These are phyloP conservation scores for Loris lydekkerianus DNA, from an alignment of 2,797 vertebrate genomes.

Conservation along the genomic window DNA sequence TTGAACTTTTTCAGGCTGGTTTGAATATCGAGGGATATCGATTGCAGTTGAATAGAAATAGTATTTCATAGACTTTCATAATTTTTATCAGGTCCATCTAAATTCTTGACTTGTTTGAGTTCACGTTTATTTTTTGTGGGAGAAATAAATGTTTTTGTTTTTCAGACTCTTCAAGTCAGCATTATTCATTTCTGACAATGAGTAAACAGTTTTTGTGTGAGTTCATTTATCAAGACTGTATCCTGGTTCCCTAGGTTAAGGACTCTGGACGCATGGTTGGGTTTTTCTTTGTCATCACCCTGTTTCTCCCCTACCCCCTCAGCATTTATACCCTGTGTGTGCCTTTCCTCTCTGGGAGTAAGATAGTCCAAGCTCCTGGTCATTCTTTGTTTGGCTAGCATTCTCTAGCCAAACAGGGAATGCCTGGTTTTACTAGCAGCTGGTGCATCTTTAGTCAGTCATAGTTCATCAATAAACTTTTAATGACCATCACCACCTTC, in stretches of 20 bases:
- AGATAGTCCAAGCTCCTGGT: slow-evolving; percentile 40
- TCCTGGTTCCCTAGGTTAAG: slow-evolving; percentile 42
- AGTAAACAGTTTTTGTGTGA: slow-evolving; percentile 48
- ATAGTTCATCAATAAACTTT: slow-evolving; percentile 49
- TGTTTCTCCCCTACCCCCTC: not conserved
- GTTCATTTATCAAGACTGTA: slow-evolving; percentile 41
- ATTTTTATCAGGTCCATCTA: slow-evolving; percentile 59
- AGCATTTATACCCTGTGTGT: not conserved
- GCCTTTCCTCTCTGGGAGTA: slow-evolving; percentile 31
- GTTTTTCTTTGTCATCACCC: slow-evolving; percentile 41
- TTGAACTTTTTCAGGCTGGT: slow-evolving; percentile 40
- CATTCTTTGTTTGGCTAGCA: slow-evolving; percentile 20
- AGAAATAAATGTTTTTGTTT: slow-evolving; percentile 54
- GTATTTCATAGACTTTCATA: slow-evolving; percentile 23
- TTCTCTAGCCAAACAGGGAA: not conserved
- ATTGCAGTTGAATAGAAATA: slow-evolving; percentile 58
- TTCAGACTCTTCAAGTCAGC: slow-evolving; percentile 44
- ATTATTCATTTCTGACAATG: slow-evolving; percentile 56
- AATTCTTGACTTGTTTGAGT: slow-evolving; percentile 64
- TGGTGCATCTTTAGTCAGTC: slow-evolving; percentile 16
- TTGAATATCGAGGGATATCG: slow-evolving; percentile 36
- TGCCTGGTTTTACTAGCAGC: not conserved
- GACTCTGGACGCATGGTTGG: not conserved
- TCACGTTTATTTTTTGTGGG: slow-evolving; percentile 44
- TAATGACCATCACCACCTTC: slow-evolving; percentile 25